These are phyloP conservation scores for Hypomesus transpacificus DNA, from an alignment of 2,113 vertebrate species.

Conservation along the genomic window DNA sequence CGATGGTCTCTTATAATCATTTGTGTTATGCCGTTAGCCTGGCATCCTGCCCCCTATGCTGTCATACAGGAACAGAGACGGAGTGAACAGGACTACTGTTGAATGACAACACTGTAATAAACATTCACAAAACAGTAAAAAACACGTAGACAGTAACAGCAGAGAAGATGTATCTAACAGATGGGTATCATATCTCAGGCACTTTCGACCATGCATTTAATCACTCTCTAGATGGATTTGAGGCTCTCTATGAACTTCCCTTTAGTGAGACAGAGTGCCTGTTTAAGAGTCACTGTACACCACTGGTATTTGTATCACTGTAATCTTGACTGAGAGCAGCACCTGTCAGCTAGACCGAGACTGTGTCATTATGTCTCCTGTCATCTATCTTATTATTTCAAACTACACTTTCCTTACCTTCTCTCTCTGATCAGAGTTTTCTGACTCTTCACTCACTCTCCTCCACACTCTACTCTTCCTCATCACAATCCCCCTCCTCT, in stretches of 20 bases:
- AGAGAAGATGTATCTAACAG: background rate
- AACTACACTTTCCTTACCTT: background rate
- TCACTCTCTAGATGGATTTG: background rate
- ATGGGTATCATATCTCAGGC: no score
- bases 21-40: slow-evolving; percentile 13
- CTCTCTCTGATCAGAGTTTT: background rate
- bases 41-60: slow-evolving; percentile 32
- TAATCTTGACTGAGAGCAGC: background rate
- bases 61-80: slow-evolving; percentile 28
- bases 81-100: slow-evolving; percentile 11
- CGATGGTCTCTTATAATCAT: slow-evolving; percentile 41
- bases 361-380: background rate
- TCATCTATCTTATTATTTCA: background rate
- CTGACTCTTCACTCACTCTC: background rate
- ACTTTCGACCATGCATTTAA: no score
- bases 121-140: slow-evolving; percentile 4
- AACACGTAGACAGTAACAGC: slow-evolving; percentile 11
- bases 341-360: background rate
- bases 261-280: no score
- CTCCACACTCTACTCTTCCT: background rate
- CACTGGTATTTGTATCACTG: no score
- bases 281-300: no score
- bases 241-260: no score
- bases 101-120: background rate
- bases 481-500: background rate